Base-by-base conservation (phyloP, 2,797 vertebrate genomes). In the Sciurus carolinensis region DNA sequence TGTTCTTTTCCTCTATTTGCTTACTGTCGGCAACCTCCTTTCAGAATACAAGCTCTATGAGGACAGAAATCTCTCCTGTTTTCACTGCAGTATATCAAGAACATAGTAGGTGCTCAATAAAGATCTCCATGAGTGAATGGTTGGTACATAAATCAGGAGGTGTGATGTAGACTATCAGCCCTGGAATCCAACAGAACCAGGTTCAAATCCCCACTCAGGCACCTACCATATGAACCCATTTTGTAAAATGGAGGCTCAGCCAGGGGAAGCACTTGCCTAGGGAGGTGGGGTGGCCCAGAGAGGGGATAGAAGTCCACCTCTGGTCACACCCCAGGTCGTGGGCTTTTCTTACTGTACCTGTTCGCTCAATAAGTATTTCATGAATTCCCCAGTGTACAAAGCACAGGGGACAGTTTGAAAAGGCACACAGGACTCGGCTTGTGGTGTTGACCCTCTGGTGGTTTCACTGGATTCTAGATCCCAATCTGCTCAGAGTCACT, bases 371-470 rank as follows among this genome's bases (percentile, higher is more conserved):
- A 59, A 13, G 1, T 3, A 17, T 59, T 73, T 86, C 20, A 1
- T 3, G 15, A 59, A 54, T 9, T 12, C 22, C 13, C 2, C 44
- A 54, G 30, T 0, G 22, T 20, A 20, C 72, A 64, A 87, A 26
- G 72, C 20, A 2, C 0, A 0, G 52, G 30, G 72, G 4, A 52
- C 47, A 7, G 10, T 0, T 7, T 10, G 3, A 5, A 15, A 66
- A 72, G 15, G 30, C 47, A 42, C 39, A 15, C 1, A 9, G 1
- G 47, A 7, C 42, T 69, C 84, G 47, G 7, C 18, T 36, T 44
- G 2, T 0, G 24, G 44, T 18, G 5, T 6, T 3, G 17, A 44
- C 8, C 24, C 52, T 81, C 10, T 7, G 66, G 50, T 15, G 28
- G 36, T 24, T 26, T 64, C 28, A 11, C 67, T 69, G 18, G 36